These are phyloP conservation scores for Phoeniculus purpureus DNA, from an alignment of 2,797 vertebrate genomes.

Conservation along the genomic window DNA sequence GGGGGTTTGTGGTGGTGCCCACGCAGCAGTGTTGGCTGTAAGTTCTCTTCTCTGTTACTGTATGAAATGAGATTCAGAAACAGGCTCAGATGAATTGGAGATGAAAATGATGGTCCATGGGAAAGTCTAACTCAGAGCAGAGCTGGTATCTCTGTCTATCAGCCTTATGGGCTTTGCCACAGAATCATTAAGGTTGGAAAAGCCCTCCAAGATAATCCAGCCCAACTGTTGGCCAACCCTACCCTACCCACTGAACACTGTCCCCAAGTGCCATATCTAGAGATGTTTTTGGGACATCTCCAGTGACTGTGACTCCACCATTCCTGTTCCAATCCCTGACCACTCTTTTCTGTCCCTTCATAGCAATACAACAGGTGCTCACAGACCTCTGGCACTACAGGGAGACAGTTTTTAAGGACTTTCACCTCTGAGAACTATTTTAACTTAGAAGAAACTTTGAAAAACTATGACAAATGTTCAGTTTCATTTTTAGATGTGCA, in stretches of 20 bases:
- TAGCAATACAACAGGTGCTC: too few species aligned
- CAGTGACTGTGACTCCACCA: too few species aligned
- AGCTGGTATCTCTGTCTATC: background rate
- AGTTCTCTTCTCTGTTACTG: background rate
- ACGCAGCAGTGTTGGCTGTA: background rate
- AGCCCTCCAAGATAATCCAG: too few species aligned
- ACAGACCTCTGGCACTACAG: accelerated
- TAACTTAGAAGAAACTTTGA: background rate
- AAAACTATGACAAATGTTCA: background rate
- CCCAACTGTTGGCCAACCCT: too few species aligned
- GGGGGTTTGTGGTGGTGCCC: accelerated
- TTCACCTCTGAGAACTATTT: background rate
- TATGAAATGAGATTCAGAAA: accelerated
- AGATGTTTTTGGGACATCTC: too few species aligned
- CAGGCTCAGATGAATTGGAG: accelerated
- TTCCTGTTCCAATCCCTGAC: too few species aligned
- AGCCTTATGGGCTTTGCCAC: background rate
- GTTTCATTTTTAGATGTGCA: background rate
- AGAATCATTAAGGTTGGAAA: too few species aligned
- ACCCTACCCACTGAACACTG: too few species aligned
- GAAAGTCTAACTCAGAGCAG: background rate
- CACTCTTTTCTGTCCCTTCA: background rate
- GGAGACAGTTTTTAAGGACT: background rate
- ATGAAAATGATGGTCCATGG: background rate
- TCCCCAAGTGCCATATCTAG: background rate